A percentile compares a stretch with the other conserved stretches of the same genome.
These are phyloP conservation scores for Polyommatus iphigenia DNA, from an alignment of 2,888 invertebrate species.

Conservation along the genomic window DNA sequence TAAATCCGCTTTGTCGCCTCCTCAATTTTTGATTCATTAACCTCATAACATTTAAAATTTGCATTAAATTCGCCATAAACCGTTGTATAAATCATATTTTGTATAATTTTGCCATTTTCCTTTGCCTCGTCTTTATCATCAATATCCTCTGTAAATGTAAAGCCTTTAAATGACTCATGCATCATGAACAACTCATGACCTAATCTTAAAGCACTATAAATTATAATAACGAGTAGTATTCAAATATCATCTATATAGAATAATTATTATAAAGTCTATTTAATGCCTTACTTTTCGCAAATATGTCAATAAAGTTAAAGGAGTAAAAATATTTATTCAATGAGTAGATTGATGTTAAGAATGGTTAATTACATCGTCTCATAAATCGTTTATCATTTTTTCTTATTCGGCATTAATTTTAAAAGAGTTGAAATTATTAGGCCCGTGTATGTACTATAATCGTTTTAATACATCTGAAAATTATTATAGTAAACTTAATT, in stretches of 20 bases:
- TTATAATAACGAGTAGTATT: conserved; percentile 45
- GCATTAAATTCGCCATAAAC: neutral
- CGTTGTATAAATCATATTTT: neutral
- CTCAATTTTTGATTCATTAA: neutral
- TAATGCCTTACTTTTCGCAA: no score
- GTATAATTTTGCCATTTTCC: conserved; percentile 7
- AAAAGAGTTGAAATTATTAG: neutral
- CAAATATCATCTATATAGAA: conserved; percentile 39
- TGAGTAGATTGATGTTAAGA: no score
- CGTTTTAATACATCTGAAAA: no score
- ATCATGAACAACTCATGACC: conserved; percentile 22
- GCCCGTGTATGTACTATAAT: no score
- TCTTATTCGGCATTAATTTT: neutral
- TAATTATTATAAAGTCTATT: neutral
- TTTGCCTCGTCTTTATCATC: neutral
- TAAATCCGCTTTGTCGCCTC: neutral
- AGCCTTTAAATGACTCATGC: conserved; percentile 16
- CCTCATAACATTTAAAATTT: neutral
- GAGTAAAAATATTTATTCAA: no score
- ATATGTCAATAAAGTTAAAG: no score
- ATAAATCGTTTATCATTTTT: neutral
- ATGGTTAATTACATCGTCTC: no score
- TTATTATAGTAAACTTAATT: neutral
- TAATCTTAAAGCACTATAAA: conserved; percentile 3
- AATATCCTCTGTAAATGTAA: conserved; percentile 22